phyloP scores from a whole-genome alignment of 2,113 vertebrate species.

The Trematocara marginatum region DNA sequence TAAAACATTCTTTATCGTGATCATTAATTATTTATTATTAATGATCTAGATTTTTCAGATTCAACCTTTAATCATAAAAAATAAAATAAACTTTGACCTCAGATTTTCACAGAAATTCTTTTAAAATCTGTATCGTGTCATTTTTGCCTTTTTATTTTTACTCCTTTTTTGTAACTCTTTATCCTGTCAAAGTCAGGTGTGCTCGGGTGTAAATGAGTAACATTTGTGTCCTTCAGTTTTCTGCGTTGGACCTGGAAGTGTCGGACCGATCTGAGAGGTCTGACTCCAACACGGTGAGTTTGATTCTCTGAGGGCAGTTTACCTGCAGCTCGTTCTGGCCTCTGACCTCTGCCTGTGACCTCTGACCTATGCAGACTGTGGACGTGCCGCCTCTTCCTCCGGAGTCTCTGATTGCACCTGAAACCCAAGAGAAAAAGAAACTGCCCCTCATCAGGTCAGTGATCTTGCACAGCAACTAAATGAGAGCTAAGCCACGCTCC shows the following conservation, averaged over 20 bases:
- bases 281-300: constrained; percentile 9
- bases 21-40: not conserved
- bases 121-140: not conserved
- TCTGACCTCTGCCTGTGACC: not conserved
- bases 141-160: not conserved
- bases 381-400: constrained; percentile 77
- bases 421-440: constrained; percentile 78
- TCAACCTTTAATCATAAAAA: not conserved
- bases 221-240: constrained; percentile 38
- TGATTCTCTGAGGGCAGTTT: not conserved
- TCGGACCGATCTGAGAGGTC: too few species aligned
- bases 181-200: not conserved
- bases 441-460: constrained; percentile 82
- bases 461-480: not conserved
- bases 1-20: not conserved
- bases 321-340: not conserved
- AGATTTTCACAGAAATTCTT: not conserved
- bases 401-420: constrained; percentile 76
- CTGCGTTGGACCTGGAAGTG: too few species aligned
- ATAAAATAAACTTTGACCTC: not conserved
- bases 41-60: not conserved
- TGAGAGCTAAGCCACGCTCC: not conserved
- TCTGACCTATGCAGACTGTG: constrained; percentile 53
- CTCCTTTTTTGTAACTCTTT: not conserved
- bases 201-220: not conserved